Conservation (phyloP, 2,797 vertebrate species). For the Eleutherodactylus coqui region DNA sequence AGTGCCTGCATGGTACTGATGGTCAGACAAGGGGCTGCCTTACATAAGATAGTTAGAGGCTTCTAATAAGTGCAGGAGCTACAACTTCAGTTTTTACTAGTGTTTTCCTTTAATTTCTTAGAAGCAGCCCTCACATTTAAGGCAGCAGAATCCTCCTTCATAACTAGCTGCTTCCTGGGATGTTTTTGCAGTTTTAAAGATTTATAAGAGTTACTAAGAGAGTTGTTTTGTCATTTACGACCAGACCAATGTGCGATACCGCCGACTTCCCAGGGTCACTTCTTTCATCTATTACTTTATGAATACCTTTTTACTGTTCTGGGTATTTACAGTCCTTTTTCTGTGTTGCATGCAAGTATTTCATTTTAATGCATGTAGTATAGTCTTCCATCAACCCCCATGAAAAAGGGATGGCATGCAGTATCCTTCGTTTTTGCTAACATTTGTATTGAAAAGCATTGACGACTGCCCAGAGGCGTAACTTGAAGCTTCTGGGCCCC, state of each 20-base stretch:
- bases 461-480: no score
- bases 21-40: background rate
- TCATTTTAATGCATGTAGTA: background rate
- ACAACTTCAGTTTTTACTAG: background rate
- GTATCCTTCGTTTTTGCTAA: no score
- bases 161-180: background rate
- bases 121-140: background rate
- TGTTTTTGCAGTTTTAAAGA: background rate
- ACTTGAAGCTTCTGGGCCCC: background rate
- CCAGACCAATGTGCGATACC: background rate
- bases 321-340: slow-evolving; percentile 1
- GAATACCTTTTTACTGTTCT: background rate
- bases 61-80: background rate
- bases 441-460: no score
- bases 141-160: background rate
- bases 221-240: background rate
- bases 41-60: background rate
- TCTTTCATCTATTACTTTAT: background rate
- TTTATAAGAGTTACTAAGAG: background rate
- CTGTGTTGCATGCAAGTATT: background rate
- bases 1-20: background rate
- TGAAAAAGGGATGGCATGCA: background rate
- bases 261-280: background rate
- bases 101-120: background rate
- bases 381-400: background rate